Base-by-base conservation (phyloP, 2,888 invertebrate genomes). In the Cephus rjabovi region DNA sequence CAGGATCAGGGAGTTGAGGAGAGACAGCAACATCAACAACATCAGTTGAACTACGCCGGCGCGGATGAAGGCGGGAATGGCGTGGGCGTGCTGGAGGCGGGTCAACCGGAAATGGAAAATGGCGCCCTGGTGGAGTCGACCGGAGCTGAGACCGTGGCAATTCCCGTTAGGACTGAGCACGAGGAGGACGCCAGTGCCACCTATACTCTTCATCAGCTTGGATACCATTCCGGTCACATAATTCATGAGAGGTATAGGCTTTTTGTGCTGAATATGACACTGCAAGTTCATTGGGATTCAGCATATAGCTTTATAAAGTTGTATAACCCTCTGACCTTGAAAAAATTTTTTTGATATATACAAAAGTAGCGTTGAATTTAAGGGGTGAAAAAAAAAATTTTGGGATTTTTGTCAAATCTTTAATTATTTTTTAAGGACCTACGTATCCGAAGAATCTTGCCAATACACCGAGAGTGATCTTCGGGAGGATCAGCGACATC, bases 31-130 rank as follows among this genome's bases (percentile, higher is more conserved):
- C 85, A 83, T 34, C 83, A 82, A n/a, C 85, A 86, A 76, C 86
- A 86, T 73, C 86, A 86, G 77, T 75, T 83, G 78, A 81, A 81
- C 70, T 88, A 87, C 80, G 82, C 84, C 73, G 82, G 81, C 81
- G 83, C 79, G 74, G 88, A 86, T 69, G 88, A 88, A 85, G 88
- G 89, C 82, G 90, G 88, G 87, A 89, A 90, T 81, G 82, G 80
- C 81, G 89, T 90, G 88, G 90, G 90, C 90, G 90, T 90, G 86
- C 87, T 90, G 85, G 89, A 90, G 90, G 90, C 90, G 90, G 90
- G 87, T 85, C 90, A 85, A 79, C 87, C 86, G 87, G 89, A 90
- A 88, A 88, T 87, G 83, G 89, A 90, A 90, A 90, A 90, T 90
- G 90, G 90, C 90, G 90, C 83, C 82, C 82, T 89, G 78, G 85